Conservation (phyloP, 2,113 vertebrate species). For the Peromyscus leucopus region DNA sequence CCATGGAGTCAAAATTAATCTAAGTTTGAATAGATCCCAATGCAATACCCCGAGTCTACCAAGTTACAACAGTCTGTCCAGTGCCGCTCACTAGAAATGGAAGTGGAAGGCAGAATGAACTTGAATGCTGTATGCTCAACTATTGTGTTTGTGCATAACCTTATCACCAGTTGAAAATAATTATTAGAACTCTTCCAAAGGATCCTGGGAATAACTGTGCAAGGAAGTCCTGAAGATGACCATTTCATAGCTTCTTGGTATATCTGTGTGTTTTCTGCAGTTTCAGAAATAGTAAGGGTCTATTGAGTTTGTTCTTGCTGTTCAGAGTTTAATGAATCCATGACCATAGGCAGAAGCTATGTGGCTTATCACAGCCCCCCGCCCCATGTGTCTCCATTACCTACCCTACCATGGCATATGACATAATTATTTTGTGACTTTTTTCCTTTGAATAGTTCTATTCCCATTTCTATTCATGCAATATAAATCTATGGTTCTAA, state of each 20-base stretch:
- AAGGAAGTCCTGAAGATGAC: neutral
- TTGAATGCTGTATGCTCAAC: neutral
- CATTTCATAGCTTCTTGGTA: neutral
- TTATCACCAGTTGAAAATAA: neutral
- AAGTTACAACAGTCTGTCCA: no score
- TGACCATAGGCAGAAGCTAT: no score
- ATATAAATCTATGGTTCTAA: neutral
- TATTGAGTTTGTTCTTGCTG: neutral
- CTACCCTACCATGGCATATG: no score
- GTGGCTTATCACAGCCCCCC: no score
- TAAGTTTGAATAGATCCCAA: neutral
- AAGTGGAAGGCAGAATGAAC: neutral
- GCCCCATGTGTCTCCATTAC: rapidly evolving
- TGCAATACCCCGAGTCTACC: neutral
- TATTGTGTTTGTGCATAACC: neutral
- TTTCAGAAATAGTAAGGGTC: neutral
- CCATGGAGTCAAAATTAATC: neutral
- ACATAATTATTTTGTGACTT: neutral
- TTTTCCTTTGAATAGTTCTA: neutral
- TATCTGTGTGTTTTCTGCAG: neutral
- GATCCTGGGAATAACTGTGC: neutral
- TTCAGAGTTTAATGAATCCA: no score
- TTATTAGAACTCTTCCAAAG: neutral
- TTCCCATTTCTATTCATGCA: neutral
- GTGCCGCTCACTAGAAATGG: neutral